Evolutionary conservation across 2,888 invertebrate genomes (phyloP), one percentile per base, ranked within the genome.

Genomic region (Megamerina dolium): DNA sequence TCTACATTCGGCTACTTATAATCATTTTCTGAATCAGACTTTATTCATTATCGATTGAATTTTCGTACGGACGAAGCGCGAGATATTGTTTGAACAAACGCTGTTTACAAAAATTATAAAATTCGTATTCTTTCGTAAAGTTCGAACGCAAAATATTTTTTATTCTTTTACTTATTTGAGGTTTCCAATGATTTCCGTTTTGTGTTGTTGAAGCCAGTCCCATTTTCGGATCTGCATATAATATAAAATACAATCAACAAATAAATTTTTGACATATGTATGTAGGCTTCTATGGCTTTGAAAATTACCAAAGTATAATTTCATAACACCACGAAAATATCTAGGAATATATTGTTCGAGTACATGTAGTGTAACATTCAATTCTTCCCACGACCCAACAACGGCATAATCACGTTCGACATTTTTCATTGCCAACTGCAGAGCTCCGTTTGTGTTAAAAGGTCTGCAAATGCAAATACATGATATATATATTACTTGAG

Each of bases 351-450:
- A 89, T 54, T 82, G 75, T 69, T 90, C 88, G 40, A 90, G 73
- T 3, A 90, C 89, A 9, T 82, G 75, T 18, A 90, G 73, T 0
- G 89, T 89, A 3, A 83, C 78, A 71, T 90, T 88, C 66, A 87
- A 76, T 59, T 90, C 88, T 63, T 90, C 89, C 23, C 90, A 77
- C 2, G 89, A 84, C 2, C 90, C 90, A 2, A 90, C 87, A 0
- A 90, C 89, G 0, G 89, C 83, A 62, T 86, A 90, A 59, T 88
- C 82, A 55, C 82, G 77, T 60, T 89, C 89, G 2, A 90, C 88
- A 34, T 87, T 85, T 38, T 79, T 73, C 70, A 88, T 90, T 0
- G 90, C 89, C 45, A 81, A 77, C 66, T 87, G 84, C 53, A 89
- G 64, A 2, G 88, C 88, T 38, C 82, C 86, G 14, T 79, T 72